Conservation (phyloP, 2,797 vertebrate genomes). For the Labroides dimidiatus region DNA sequence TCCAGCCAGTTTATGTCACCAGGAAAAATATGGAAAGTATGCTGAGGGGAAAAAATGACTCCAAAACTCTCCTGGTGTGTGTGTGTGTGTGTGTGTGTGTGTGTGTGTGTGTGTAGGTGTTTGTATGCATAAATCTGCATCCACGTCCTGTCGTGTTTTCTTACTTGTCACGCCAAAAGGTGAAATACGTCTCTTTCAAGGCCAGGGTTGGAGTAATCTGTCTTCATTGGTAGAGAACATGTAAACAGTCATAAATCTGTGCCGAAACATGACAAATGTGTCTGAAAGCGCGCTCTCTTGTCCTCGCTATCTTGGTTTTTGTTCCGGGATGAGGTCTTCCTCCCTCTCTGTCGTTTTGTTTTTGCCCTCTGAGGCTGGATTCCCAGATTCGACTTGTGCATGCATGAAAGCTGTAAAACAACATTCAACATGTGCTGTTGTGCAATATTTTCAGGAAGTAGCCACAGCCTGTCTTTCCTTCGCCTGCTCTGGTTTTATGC, state of each 20-base stretch:
- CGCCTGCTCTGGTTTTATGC: background rate
- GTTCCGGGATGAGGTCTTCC: slow-evolving; percentile 9
- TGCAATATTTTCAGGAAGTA: slow-evolving; percentile 29
- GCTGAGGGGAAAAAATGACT: slow-evolving; percentile 64
- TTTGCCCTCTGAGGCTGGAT: background rate
- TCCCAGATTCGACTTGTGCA: slow-evolving; percentile 3
- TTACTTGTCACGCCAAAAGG: slow-evolving; percentile 13
- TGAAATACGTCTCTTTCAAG: slow-evolving; percentile 32
- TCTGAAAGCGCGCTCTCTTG: background rate
- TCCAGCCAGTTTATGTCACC: slow-evolving; percentile 61
- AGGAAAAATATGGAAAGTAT: slow-evolving; percentile 69
- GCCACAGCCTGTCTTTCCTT: background rate
- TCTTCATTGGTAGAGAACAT: slow-evolving; percentile 32
- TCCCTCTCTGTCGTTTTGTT: slow-evolving; percentile 7
- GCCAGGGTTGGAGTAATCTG: slow-evolving; percentile 25
- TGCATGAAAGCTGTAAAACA: too few relatives aligned
- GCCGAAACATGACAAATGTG: slow-evolving; percentile 7
- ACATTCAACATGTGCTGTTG: background rate
- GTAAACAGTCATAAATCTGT: slow-evolving; percentile 34
- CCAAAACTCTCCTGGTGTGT: slow-evolving; percentile 1
- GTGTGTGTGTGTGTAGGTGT: slow-evolving; percentile 13
- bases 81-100: slow-evolving; percentile 13
- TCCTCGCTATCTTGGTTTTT: too few relatives aligned
- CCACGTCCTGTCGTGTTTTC: slow-evolving; percentile 14
- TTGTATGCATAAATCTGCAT: slow-evolving; percentile 14